Conservation (phyloP, 2,113 vertebrate genomes). For the Aegithalos caudatus region DNA sequence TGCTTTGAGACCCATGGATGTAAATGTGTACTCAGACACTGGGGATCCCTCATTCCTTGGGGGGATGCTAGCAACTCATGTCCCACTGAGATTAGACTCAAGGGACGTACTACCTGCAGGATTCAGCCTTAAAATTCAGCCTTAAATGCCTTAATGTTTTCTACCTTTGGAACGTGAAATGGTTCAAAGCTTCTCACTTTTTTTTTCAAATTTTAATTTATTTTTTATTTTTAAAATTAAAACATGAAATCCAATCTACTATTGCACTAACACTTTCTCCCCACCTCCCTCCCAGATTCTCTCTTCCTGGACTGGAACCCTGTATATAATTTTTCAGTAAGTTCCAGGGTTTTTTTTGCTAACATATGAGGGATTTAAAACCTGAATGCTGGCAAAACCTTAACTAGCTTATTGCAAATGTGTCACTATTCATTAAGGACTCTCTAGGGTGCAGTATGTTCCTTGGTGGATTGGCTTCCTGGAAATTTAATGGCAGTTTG, state of each 20-base stretch:
- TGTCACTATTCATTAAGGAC: conserved; percentile 26
- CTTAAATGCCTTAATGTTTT: neutral
- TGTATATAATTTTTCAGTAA: neutral
- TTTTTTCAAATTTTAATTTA: neutral
- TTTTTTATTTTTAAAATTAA: neutral
- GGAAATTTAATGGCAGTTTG: conserved; percentile 5
- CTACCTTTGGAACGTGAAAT: neutral
- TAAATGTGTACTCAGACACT: neutral
- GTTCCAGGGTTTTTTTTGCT: neutral
- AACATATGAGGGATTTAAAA: neutral
- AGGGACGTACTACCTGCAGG: neutral
- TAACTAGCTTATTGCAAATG: conserved; percentile 25
- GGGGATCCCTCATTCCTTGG: neutral
- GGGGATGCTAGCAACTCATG: neutral
- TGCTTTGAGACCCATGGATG: neutral
- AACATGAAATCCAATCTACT: neutral
- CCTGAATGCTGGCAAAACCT: conserved; percentile 3
- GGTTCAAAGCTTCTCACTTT: neutral
- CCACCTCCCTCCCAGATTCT: neutral
- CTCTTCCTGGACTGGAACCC: neutral
- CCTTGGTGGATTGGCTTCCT: conserved; percentile 30
- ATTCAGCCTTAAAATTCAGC: neutral
- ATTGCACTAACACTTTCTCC: neutral
- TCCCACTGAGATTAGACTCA: neutral
- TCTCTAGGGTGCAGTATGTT: conserved; percentile 5